Evolutionary conservation across 2,113 vertebrate genomes (phyloP).

Genomic region (Stercorarius parasiticus): DNA sequence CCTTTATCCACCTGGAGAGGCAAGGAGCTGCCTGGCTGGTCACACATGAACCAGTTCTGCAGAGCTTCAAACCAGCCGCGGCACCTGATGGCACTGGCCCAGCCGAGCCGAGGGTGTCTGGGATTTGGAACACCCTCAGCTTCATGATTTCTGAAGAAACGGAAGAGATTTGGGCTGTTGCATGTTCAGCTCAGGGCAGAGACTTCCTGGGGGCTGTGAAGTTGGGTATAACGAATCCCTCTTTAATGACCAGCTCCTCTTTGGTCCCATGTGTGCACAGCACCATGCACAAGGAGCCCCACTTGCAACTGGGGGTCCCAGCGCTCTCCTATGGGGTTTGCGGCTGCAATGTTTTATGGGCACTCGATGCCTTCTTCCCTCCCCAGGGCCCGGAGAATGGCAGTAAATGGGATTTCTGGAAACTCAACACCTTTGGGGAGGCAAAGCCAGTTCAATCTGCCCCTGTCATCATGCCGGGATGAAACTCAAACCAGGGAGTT

Average conservation of each 20-base stretch:
- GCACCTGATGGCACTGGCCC: not conserved
- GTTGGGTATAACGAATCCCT: rapidly evolving
- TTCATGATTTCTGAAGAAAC: not conserved
- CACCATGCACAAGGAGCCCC: not conserved
- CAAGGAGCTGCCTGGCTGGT: not conserved
- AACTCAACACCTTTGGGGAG: not conserved
- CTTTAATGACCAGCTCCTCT: not conserved
- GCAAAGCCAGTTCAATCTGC: not conserved
- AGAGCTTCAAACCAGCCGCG: not conserved
- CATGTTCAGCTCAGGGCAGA: not conserved
- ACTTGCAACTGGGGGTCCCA: rapidly evolving
- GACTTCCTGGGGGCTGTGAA: not conserved
- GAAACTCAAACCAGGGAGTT: not conserved
- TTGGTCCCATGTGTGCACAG: not conserved
- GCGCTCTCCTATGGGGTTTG: not conserved
- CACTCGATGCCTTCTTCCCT: not conserved
- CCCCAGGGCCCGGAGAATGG: rapidly evolving
- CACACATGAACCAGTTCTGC: conserved; percentile 12
- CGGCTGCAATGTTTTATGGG: not conserved
- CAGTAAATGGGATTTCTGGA: not conserved
- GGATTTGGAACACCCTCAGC: not conserved
- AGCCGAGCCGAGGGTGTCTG: not conserved
- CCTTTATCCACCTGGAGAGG: not conserved
- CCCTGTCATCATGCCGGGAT: not conserved
- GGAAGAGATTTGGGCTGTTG: not conserved